phyloP scores from a whole-genome alignment of 2,888 invertebrate genomes.

The Steinernema hermaphroditum region DNA sequence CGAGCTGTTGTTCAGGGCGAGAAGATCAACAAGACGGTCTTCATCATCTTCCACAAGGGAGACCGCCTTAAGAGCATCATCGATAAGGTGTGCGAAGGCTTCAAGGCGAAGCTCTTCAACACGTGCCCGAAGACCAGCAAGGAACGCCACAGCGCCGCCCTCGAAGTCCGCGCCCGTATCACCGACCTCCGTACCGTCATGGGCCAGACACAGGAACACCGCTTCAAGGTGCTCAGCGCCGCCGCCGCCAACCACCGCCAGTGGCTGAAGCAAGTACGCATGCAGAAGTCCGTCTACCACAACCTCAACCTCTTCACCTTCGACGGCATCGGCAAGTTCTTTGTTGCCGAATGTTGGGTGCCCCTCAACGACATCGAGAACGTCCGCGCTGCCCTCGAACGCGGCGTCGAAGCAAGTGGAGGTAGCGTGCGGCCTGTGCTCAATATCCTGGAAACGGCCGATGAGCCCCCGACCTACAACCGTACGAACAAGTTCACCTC shows the following conservation, averaged over 20 bases:
- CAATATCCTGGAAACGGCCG: constrained; percentile 87
- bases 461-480: constrained; percentile 87
- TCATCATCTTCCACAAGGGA: constrained; percentile 79
- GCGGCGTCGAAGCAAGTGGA: constrained; percentile 86
- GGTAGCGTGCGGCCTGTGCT: constrained; percentile 93
- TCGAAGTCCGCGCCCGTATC: constrained; percentile 79
- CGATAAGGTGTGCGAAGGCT: constrained; percentile 74
- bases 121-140: constrained; percentile 96
- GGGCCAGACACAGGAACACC: constrained; percentile 62
- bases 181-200: constrained; percentile 84
- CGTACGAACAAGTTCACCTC: constrained; percentile 91
- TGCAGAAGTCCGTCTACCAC: constrained; percentile 97
- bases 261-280: constrained; percentile 93
- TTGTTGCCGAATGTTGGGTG: constrained; percentile 97
- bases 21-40: constrained; percentile 92
- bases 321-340: constrained; percentile 98
- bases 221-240: constrained; percentile 76
- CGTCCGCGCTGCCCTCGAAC: constrained; percentile 84
- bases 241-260: constrained; percentile 96
- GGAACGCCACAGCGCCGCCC: constrained; percentile 73
- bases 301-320: constrained; percentile 95
- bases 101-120: constrained; percentile 84
- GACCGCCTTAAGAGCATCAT: constrained; percentile 93
- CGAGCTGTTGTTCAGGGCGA: constrained; percentile 77
- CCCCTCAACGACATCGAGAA: constrained; percentile 85